Evolutionary conservation across 2,113 vertebrate genomes (phyloP).

Genomic region (Solenodon paradoxus): DNA sequence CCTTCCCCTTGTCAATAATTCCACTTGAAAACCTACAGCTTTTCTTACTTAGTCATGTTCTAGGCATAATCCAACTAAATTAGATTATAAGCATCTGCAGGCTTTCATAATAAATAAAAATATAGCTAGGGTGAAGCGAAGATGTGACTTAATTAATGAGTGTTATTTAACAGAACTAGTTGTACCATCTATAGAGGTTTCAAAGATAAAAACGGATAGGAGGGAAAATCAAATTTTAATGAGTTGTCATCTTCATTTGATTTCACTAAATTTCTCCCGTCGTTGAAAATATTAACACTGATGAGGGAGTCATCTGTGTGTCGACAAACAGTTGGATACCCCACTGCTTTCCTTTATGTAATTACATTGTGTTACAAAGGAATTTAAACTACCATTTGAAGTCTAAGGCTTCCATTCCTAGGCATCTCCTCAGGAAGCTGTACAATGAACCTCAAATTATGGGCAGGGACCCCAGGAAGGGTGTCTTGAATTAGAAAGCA

Average conservation of each 20-base stretch:
- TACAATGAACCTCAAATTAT: conserved; percentile 27
- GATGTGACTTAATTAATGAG: conserved; percentile 66
- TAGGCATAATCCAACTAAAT: conserved; percentile 68
- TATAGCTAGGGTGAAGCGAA: conserved; percentile 67
- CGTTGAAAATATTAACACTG: conserved; percentile 64
- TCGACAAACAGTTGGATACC: conserved; percentile 25
- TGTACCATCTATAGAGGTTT: conserved; percentile 57
- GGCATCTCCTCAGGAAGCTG: conserved; percentile 25
- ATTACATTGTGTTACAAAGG: conserved; percentile 45
- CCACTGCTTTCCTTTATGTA: neutral
- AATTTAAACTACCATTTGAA: conserved; percentile 36
- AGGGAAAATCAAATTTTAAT: conserved; percentile 74
- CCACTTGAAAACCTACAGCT: conserved; percentile 50
- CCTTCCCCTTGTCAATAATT: conserved; percentile 40
- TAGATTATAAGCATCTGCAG: conserved; percentile 72
- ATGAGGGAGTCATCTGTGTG: conserved; percentile 55
- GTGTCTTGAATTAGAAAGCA: neutral
- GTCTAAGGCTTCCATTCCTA: neutral
- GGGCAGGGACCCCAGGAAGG: neutral
- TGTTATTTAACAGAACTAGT: conserved; percentile 78
- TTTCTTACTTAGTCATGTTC: conserved; percentile 53
- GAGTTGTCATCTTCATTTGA: conserved; percentile 63
- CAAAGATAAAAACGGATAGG: conserved; percentile 75
- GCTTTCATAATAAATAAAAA: conserved; percentile 77
- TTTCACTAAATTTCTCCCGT: conserved; percentile 56